Conservation (phyloP, 1,140 invertebrate species). For the Drosophila elegans region DNA sequence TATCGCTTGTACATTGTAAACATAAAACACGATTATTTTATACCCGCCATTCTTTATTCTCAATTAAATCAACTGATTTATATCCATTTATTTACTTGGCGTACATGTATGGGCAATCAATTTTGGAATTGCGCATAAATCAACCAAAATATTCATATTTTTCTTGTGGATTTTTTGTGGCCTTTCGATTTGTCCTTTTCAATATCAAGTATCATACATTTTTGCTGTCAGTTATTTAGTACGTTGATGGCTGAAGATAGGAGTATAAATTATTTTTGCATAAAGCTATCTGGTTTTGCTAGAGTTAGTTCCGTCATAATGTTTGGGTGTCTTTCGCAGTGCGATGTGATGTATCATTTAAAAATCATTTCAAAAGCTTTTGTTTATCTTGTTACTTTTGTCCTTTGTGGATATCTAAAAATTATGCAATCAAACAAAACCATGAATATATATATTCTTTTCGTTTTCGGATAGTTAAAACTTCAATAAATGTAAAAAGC, state of each 20-base stretch:
- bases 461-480: too few relatives aligned
- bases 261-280: background rate
- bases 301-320: too few relatives aligned
- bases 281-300: background rate
- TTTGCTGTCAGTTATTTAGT: constrained; percentile 17
- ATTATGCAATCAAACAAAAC: too few relatives aligned
- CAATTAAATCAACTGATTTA: constrained; percentile 44
- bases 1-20: background rate
- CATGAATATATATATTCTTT: too few relatives aligned
- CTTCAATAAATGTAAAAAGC: too few relatives aligned
- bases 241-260: constrained; percentile 1
- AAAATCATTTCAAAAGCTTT: too few relatives aligned
- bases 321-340: too few relatives aligned
- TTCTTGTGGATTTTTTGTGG: constrained; percentile 15
- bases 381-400: too few relatives aligned
- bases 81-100: constrained; percentile 15
- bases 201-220: constrained; percentile 23
- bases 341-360: too few relatives aligned
- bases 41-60: constrained; percentile 15
- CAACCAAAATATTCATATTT: constrained; percentile 15
- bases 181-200: constrained; percentile 14
- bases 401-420: too few relatives aligned
- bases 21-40: constrained; percentile 19
- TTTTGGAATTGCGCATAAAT: constrained; percentile 33
- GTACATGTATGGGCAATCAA: constrained; percentile 33